Conservation (phyloP, 2,797 vertebrate species). For the Coreius guichenoti region DNA sequence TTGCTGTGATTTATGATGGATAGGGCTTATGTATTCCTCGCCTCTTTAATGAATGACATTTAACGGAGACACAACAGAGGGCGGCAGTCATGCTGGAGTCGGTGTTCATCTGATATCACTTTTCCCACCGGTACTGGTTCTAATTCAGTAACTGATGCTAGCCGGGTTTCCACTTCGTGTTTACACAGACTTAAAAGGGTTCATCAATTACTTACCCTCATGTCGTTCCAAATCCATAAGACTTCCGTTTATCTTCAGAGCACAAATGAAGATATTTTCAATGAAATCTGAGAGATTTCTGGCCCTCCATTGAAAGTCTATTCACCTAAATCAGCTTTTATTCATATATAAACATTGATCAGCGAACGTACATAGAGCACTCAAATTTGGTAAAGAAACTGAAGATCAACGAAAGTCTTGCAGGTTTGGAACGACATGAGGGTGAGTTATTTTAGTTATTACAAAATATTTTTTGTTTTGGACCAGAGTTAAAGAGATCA, state of each 20-base stretch:
- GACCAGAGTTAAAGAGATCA: too few species aligned
- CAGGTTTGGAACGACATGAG: not conserved
- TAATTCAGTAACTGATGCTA: not conserved
- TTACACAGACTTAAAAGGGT: not conserved
- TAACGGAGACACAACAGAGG: slow-evolving; percentile 26
- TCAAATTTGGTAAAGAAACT: too few species aligned
- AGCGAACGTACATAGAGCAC: not conserved
- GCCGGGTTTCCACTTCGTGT: not conserved
- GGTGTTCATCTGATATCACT: not conserved
- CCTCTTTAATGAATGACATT: slow-evolving; percentile 31
- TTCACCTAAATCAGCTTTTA: not conserved
- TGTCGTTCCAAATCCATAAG: not conserved
- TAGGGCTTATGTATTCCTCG: slow-evolving; percentile 35
- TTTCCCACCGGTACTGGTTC: not conserved
- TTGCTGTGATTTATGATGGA: slow-evolving; percentile 42
- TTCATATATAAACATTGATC: not conserved
- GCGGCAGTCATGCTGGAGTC: not conserved
- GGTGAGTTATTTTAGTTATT: not conserved
- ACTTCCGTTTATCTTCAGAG: not conserved
- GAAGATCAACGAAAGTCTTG: not conserved
- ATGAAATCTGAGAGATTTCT: not conserved
- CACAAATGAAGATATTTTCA: not conserved
- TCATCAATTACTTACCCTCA: not conserved
- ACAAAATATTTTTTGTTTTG: not conserved
- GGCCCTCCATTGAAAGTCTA: not conserved